Percentiles rank a stretch among this genome's conserved stretches.
Evolutionary conservation across 2,797 vertebrate species (phyloP).

Genomic region (Gobionotothen gibberifrons): DNA sequence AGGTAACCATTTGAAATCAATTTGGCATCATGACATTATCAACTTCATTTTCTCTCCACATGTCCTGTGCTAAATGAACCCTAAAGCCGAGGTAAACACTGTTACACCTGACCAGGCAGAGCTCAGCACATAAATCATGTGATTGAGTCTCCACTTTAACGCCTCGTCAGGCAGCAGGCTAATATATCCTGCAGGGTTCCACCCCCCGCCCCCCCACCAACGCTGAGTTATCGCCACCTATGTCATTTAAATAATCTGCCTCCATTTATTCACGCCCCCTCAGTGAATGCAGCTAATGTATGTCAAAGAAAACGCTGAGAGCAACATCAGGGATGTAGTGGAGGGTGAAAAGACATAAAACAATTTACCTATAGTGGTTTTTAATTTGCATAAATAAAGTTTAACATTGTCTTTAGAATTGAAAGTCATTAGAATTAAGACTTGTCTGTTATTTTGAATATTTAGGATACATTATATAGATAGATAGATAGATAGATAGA

Average conservation of each 20-base stretch:
- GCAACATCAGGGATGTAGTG: slow-evolving; percentile 57
- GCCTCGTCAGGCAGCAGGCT: slow-evolving; percentile 70
- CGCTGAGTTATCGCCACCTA: slow-evolving; percentile 65
- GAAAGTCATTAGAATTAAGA: neutral
- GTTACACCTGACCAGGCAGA: slow-evolving; percentile 67
- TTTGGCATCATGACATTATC: slow-evolving; percentile 51
- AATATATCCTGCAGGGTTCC: slow-evolving; percentile 50
- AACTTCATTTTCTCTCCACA: slow-evolving; percentile 32
- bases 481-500: too few species aligned
- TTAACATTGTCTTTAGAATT: slow-evolving; percentile 16
- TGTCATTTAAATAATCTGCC: slow-evolving; percentile 79
- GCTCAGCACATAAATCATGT: slow-evolving; percentile 75
- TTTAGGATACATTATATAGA: too few species aligned
- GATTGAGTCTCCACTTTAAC: slow-evolving; percentile 78
- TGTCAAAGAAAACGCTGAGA: slow-evolving; percentile 70
- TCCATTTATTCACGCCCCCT: slow-evolving; percentile 72
- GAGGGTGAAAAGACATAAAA: slow-evolving; percentile 61
- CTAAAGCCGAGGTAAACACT: slow-evolving; percentile 67
- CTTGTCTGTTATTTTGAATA: neutral
- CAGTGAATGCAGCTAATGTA: slow-evolving; percentile 67
- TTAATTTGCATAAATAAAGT: slow-evolving; percentile 53
- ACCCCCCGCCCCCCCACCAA: neutral
- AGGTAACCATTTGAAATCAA: slow-evolving; percentile 86
- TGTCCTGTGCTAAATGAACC: slow-evolving; percentile 61
- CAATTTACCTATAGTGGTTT: slow-evolving; percentile 47